These are phyloP conservation scores for Caenorhabditis drosophilae DNA, from an alignment of 2,888 invertebrate genomes.

Conservation along the genomic window DNA sequence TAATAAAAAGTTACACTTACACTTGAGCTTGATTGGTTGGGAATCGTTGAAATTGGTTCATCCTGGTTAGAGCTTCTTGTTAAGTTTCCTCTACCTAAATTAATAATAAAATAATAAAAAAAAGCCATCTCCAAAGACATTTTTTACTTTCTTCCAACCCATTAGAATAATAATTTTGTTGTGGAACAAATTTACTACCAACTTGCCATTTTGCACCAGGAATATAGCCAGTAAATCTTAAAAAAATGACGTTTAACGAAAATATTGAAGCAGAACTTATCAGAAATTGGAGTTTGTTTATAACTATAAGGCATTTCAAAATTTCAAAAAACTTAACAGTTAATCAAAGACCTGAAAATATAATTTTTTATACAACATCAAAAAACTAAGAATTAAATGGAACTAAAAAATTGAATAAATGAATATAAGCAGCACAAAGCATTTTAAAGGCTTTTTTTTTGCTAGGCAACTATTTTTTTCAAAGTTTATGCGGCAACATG, in stretches of 20 bases:
- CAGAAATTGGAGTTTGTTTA: slow-evolving; percentile 34
- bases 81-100: too few relatives aligned
- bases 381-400: background rate
- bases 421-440: too few relatives aligned
- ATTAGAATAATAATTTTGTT: too few relatives aligned
- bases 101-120: too few relatives aligned
- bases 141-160: too few relatives aligned
- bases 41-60: slow-evolving; percentile 1
- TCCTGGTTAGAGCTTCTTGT: too few relatives aligned
- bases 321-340: too few relatives aligned
- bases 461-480: background rate
- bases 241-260: slow-evolving; percentile 4
- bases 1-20: too few relatives aligned
- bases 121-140: too few relatives aligned
- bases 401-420: background rate
- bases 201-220: slow-evolving; percentile 56
- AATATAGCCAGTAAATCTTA: slow-evolving; percentile 55
- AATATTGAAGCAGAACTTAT: slow-evolving; percentile 6
- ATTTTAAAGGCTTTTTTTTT: too few relatives aligned
- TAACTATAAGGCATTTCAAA: slow-evolving; percentile 30
- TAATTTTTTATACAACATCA: too few relatives aligned
- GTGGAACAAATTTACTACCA: slow-evolving; percentile 43
- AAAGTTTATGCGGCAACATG: background rate
- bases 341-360: too few relatives aligned
- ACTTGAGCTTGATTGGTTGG: slow-evolving; percentile 4